These are phyloP conservation scores for Apodemus agrarius DNA, from an alignment of 2,797 vertebrate species.

Conservation along the genomic window DNA sequence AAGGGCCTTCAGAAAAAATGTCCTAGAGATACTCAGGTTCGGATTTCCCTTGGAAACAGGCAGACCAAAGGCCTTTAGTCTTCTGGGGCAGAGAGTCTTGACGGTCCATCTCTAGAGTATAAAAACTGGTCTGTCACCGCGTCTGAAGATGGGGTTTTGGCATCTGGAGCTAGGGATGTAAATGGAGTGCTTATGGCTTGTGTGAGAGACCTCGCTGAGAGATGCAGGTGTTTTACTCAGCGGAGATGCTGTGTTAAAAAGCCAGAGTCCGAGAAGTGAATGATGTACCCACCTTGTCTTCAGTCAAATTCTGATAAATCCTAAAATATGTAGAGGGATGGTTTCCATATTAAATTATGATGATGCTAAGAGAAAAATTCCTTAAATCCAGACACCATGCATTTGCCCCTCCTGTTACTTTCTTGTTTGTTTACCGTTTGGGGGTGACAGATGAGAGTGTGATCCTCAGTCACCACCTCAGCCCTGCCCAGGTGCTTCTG, in stretches of 20 bases:
- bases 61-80: not conserved
- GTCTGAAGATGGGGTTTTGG: not conserved
- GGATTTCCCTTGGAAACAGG: slow-evolving; percentile 32
- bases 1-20: not conserved
- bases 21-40: not conserved
- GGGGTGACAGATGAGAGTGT: not conserved
- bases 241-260: slow-evolving; percentile 16
- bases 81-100: not conserved
- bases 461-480: not conserved
- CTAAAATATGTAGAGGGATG: slow-evolving; percentile 11
- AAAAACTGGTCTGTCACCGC: not conserved
- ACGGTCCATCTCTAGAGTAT: not conserved
- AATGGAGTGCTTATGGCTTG: not conserved
- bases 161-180: not conserved
- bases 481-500: not conserved
- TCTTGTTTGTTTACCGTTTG: slow-evolving; percentile 43
- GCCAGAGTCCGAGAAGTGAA: slow-evolving; percentile 9
- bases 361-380: slow-evolving; percentile 11
- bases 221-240: slow-evolving; percentile 25
- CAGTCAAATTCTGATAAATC: slow-evolving; percentile 7
- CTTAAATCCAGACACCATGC: not conserved
- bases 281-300: slow-evolving; percentile 33
- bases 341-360: slow-evolving; percentile 5
- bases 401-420: not conserved
- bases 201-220: slow-evolving; percentile 40